Evolutionary conservation across 2,797 vertebrate species (phyloP).

Genomic region (Semotilus atromaculatus): DNA sequence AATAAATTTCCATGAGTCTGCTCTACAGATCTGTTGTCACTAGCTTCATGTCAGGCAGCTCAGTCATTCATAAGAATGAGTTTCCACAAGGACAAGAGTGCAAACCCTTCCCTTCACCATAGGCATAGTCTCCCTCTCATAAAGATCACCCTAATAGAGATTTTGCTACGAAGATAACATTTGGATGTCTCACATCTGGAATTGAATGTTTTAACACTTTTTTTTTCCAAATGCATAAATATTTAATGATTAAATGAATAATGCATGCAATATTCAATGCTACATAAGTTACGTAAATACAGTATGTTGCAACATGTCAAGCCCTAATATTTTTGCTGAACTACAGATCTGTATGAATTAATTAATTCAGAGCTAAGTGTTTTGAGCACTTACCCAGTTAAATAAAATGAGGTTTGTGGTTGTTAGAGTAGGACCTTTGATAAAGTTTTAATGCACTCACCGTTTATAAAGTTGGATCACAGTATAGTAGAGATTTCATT

Average conservation of each 20-base stretch:
- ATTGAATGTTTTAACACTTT: neutral
- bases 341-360: slow-evolving; percentile 9
- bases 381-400: slow-evolving; percentile 1
- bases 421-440: neutral
- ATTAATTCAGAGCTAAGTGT: slow-evolving; percentile 9
- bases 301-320: neutral
- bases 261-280: neutral
- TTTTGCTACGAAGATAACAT: neutral
- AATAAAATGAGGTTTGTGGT: neutral
- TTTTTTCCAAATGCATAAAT: neutral
- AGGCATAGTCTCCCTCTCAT: neutral
- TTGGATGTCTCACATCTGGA: neutral
- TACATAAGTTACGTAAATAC: neutral
- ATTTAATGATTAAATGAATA: neutral
- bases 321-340: neutral
- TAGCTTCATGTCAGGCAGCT: slow-evolving; percentile 27
- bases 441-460: neutral
- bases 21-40: slow-evolving; percentile 22
- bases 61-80: no score
- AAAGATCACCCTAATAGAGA: neutral
- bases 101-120: neutral
- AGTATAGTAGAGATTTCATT: neutral
- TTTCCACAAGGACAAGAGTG: no score
- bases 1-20: neutral
- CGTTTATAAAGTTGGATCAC: neutral